A percentile compares a stretch with the other conserved stretches of the same genome.
These are phyloP conservation scores for Caenorhabditis sp. DNA, from an alignment of 2,888 invertebrate genomes.

Conservation along the genomic window DNA sequence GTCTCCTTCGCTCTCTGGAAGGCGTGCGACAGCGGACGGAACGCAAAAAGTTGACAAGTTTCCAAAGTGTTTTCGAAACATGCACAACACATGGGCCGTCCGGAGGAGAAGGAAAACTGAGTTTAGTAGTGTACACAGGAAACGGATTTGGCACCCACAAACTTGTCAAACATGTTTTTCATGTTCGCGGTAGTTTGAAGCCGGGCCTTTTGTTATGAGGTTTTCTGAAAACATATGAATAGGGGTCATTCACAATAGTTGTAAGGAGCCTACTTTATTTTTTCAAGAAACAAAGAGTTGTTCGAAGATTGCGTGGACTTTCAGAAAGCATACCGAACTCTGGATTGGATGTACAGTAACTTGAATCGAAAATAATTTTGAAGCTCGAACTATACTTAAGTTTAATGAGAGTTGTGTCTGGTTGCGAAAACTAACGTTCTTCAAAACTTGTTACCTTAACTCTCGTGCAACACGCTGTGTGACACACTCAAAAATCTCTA, in stretches of 20 bases:
- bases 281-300: slow-evolving; percentile 13
- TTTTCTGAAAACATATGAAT: slow-evolving; percentile 45
- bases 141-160: slow-evolving; percentile 55
- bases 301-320: slow-evolving; percentile 16
- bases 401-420: too few species aligned
- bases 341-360: not conserved
- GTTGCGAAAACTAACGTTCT: too few species aligned
- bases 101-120: slow-evolving; percentile 21
- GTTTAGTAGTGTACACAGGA: slow-evolving; percentile 55
- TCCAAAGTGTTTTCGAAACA: slow-evolving; percentile 58
- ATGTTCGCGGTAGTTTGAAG: slow-evolving; percentile 51
- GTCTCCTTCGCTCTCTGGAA: too few species aligned
- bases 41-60: slow-evolving; percentile 57
- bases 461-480: too few species aligned
- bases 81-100: slow-evolving; percentile 34
- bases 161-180: slow-evolving; percentile 57
- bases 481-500: too few species aligned
- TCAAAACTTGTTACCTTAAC: too few species aligned
- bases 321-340: not conserved
- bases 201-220: slow-evolving; percentile 48
- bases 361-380: not conserved
- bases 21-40: too few species aligned
- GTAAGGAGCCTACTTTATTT: not conserved
- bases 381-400: too few species aligned
- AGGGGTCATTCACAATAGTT: slow-evolving; percentile 32